Conservation (phyloP, 2,888 invertebrate species). For the Entomobrya multifasciata region DNA sequence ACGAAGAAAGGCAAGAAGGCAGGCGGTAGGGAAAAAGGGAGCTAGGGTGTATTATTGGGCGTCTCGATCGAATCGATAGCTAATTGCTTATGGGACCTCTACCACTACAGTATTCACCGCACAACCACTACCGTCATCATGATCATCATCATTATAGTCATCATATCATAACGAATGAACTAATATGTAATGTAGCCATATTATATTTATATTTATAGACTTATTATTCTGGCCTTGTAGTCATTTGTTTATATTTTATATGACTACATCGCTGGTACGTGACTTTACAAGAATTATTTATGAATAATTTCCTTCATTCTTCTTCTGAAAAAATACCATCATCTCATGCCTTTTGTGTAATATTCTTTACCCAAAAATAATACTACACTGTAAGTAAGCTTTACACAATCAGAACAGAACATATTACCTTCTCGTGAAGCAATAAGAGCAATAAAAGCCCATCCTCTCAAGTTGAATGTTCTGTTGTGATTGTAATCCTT, state of each 20-base stretch:
- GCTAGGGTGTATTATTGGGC: slow-evolving; percentile 56
- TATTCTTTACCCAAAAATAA: neutral
- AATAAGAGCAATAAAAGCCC: slow-evolving; percentile 45
- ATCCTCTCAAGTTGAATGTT: slow-evolving; percentile 46
- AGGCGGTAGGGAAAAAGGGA: slow-evolving; percentile 26
- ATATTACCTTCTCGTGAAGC: neutral
- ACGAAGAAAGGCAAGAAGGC: neutral
- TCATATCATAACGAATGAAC: slow-evolving; percentile 42
- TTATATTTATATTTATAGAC: slow-evolving; percentile 66
- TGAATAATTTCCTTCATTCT: slow-evolving; percentile 66
- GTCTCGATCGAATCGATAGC: slow-evolving; percentile 72
- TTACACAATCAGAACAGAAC: neutral
- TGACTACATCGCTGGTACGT: slow-evolving; percentile 58
- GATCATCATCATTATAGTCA: neutral
- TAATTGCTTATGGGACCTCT: slow-evolving; percentile 67
- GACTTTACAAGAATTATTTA: slow-evolving; percentile 69
- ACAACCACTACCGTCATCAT: neutral
- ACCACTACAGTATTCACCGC: neutral
- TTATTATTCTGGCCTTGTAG: neutral
- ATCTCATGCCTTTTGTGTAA: neutral
- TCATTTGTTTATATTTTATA: neutral
- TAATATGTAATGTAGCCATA: slow-evolving; percentile 35
- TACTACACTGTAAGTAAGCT: neutral
- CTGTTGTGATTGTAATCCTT: slow-evolving; percentile 47
- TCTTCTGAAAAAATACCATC: slow-evolving; percentile 36